Conservation (phyloP, 2,888 invertebrate genomes). For the Thalpophila matura region DNA sequence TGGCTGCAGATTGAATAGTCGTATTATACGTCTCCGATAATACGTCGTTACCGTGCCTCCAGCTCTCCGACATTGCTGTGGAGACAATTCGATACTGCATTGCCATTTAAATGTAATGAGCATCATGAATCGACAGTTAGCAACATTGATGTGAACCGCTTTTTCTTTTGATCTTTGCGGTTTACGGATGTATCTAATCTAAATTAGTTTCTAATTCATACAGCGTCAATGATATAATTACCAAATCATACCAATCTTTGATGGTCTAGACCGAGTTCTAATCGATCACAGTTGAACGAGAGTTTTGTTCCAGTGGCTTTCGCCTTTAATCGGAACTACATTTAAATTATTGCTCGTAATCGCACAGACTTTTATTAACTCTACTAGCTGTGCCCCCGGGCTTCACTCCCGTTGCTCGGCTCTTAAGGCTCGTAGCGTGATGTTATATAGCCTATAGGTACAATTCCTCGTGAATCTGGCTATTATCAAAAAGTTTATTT, state of each 20-base stretch:
- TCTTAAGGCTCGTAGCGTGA: too few species aligned
- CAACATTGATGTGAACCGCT: constrained; percentile 24
- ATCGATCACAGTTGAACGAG: constrained; percentile 41
- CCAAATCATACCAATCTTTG: constrained; percentile 26
- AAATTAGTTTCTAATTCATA: constrained; percentile 27
- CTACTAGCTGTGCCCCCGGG: too few species aligned
- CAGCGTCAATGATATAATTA: constrained; percentile 17
- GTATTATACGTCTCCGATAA: constrained; percentile 13
- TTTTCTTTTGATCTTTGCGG: constrained; percentile 31
- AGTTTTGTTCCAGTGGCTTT: constrained; percentile 49
- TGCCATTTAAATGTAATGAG: constrained; percentile 16
- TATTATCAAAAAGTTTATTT: too few species aligned
- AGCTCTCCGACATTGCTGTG: constrained; percentile 2
- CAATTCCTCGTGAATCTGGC: too few species aligned
- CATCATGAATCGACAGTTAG: constrained; percentile 33
- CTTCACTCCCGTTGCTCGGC: too few species aligned
- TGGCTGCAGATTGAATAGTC: constrained; percentile 45
- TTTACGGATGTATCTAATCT: constrained; percentile 27
- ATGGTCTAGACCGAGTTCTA: constrained; percentile 34
- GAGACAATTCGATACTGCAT: constrained; percentile 6
- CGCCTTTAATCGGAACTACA: constrained; percentile 25
- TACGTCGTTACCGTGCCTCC: not conserved
- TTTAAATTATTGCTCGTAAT: constrained; percentile 18
- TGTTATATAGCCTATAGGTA: too few species aligned
- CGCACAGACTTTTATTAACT: constrained; percentile 8